Conservation (phyloP, 2,797 vertebrate species). For the Natrix natrix region DNA sequence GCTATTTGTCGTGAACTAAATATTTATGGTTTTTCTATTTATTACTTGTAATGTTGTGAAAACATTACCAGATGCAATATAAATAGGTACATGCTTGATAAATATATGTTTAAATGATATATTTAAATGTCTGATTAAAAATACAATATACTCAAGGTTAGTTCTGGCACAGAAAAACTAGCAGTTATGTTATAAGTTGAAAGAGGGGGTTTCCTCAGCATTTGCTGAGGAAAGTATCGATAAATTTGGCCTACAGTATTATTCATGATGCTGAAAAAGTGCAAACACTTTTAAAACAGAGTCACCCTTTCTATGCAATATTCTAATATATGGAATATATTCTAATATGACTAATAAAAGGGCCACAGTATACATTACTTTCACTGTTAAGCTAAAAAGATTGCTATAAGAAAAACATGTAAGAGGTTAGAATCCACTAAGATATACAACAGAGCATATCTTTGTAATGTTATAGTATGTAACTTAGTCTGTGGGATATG, state of each 20-base stretch:
- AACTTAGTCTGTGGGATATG: not conserved
- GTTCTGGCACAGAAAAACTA: not conserved
- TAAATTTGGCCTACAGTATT: not conserved
- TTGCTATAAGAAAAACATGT: not conserved
- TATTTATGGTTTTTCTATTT: not conserved
- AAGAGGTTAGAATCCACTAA: not conserved
- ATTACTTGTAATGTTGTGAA: not conserved
- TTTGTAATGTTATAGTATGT: not conserved
- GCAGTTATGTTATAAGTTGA: not conserved
- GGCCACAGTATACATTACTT: not conserved
- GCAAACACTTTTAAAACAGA: not conserved
- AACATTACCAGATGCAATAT: not conserved
- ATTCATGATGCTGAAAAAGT: not conserved
- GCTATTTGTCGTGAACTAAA: not conserved
- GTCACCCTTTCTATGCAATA: not conserved
- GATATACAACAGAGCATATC: not conserved
- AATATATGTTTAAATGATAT: not conserved
- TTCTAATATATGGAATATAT: not conserved
- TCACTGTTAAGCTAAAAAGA: not conserved
- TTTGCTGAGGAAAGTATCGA: not conserved
- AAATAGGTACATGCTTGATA: not conserved
- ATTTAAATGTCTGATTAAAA: not conserved
- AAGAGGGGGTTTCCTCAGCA: not conserved
- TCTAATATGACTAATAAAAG: not conserved
- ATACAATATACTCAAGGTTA: not conserved